Conservation (phyloP, 2,797 vertebrate species). For the Arvicola amphibius region DNA sequence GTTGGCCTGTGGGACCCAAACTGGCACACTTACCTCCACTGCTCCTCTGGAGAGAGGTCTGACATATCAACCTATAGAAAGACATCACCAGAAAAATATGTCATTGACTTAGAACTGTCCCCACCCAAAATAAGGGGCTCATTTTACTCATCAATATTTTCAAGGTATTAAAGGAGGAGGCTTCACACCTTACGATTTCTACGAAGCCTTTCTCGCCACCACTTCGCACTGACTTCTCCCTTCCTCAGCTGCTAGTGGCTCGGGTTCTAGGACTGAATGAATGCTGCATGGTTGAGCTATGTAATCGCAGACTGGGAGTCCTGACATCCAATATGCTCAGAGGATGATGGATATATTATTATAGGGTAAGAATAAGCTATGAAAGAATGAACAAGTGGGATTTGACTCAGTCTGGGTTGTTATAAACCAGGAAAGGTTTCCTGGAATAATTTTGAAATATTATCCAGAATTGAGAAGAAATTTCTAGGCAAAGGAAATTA, state of each 20-base stretch:
- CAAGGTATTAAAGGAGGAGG: slow-evolving; percentile 35
- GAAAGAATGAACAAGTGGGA: slow-evolving; percentile 14
- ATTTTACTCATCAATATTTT: slow-evolving; percentile 25
- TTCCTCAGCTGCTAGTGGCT: neutral
- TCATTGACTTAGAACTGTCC: neutral
- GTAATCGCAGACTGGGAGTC: neutral
- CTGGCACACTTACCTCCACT: slow-evolving; percentile 94
- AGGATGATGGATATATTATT: neutral
- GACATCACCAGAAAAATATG: neutral
- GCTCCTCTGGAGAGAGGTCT: slow-evolving; percentile 95
- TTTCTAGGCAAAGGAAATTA: slow-evolving; percentile 27
- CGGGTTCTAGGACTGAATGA: neutral
- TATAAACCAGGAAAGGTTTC: slow-evolving; percentile 17
- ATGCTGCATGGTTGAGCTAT: neutral
- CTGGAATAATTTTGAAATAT: slow-evolving; percentile 33
- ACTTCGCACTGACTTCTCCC: neutral
- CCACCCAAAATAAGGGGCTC: slow-evolving; percentile 9
- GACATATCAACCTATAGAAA: slow-evolving; percentile 92
- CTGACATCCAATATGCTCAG: slow-evolving; percentile 10
- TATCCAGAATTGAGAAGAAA: slow-evolving; percentile 17
- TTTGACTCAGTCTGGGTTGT: slow-evolving; percentile 31
- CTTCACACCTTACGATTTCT: neutral
- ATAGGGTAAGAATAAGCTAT: slow-evolving; percentile 32
- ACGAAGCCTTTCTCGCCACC: neutral
- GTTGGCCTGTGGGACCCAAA: neutral